Conservation (phyloP, 2,113 vertebrate genomes). For the Ceratotherium simum region DNA sequence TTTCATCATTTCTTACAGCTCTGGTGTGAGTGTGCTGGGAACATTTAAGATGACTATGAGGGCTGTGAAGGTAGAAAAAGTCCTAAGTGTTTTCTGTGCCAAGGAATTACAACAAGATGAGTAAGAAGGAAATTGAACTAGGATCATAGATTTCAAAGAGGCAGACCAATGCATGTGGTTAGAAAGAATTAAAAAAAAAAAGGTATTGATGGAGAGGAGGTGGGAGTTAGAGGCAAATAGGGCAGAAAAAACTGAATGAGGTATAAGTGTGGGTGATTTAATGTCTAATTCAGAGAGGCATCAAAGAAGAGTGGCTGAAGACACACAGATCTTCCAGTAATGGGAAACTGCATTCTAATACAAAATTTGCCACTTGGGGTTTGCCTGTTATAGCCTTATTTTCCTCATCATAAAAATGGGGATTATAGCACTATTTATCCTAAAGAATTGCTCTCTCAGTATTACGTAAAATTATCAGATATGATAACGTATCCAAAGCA, state of each 20-base stretch:
- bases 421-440: not conserved
- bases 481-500: not conserved
- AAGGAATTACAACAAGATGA: not conserved
- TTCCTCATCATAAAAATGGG: not conserved
- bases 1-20: not conserved
- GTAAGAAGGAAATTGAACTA: not conserved
- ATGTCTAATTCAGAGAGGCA: not conserved
- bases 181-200: not conserved
- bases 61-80: not conserved
- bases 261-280: not conserved
- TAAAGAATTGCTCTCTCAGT: not conserved
- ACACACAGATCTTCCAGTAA: not conserved
- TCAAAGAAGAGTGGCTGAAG: too few relatives aligned
- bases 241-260: not conserved
- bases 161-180: not conserved
- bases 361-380: not conserved
- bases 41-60: rapidly evolving
- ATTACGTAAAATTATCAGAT: not conserved
- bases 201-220: not conserved
- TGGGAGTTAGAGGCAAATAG: not conserved
- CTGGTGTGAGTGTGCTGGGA: not conserved
- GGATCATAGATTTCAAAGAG: not conserved
- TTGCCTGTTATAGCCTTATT: not conserved
- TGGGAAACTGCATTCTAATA: not conserved
- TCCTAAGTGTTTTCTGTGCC: not conserved